phyloP scores from a whole-genome alignment of 2,888 invertebrate species.

The Gandaritis pyraliata region DNA sequence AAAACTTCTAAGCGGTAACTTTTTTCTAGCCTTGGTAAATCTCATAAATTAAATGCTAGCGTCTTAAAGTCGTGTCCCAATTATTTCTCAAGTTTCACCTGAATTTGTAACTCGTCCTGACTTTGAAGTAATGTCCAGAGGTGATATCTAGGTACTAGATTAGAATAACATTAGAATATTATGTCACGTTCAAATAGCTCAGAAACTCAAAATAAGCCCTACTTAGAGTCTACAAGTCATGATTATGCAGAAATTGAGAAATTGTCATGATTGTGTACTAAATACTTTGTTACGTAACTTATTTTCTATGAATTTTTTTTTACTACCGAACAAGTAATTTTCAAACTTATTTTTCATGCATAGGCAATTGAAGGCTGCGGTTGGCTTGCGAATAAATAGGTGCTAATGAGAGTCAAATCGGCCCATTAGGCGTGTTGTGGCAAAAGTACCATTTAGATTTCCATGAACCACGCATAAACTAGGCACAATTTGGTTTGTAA shows the following conservation, averaged over 20 bases:
- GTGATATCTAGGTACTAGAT: slow-evolving; percentile 12
- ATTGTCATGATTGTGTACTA: no score
- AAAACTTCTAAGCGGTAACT: no score
- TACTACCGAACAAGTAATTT: not conserved
- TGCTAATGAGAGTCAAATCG: slow-evolving; percentile 23
- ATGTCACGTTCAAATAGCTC: no score
- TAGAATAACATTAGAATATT: not conserved
- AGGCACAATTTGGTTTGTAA: slow-evolving; percentile 2
- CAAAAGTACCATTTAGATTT: slow-evolving; percentile 14
- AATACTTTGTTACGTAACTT: no score
- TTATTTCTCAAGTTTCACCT: not conserved
- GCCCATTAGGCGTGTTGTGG: slow-evolving; percentile 16
- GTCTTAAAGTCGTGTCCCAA: not conserved
- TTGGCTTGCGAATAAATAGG: slow-evolving; percentile 12
- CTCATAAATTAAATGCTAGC: not conserved
- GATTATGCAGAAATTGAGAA: no score
- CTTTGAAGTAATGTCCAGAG: slow-evolving; percentile 3
- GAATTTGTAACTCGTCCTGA: slow-evolving; percentile 12
- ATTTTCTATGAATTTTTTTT: no score
- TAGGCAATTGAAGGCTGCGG: not conserved
- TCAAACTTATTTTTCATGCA: slow-evolving; percentile 1
- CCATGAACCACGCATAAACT: slow-evolving; percentile 16
- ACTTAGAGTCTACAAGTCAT: no score
- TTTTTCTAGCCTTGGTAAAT: no score
- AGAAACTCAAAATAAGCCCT: no score